Evolutionary conservation across 2,888 invertebrate genomes (phyloP), one percentile per base, ranked within the genome.

Genomic region (Phania funesta): DNA sequence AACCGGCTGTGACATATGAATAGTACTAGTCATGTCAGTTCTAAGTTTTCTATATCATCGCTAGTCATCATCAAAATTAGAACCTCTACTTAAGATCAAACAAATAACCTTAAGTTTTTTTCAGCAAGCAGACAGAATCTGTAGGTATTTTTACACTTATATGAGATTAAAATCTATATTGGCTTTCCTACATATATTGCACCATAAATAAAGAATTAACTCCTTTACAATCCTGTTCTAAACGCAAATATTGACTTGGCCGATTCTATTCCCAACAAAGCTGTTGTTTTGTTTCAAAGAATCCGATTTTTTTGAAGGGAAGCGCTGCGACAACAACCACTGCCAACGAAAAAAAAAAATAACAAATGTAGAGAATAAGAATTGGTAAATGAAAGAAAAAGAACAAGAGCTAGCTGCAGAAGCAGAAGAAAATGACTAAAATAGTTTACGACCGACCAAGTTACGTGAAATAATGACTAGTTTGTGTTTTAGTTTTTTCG

Each of bases 391-490:
- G 60, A 73, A 71, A 77, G n/a, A 67, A 16, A 7, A 26, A 54
- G 26, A 54, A 41, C 16, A 44, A 58, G 29, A 67, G 52, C 35
- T 60, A 60, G 16, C 58, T 52, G 52, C 60, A 75, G 16, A 67
- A 62, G 52, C 60, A 75, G 38, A 58, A 38, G 56, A 70, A 65
- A 78, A 70, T 74, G 64, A 58, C 78, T 78, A 85, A 85, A 86
- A 85, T 85, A 85, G 84, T 86, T 85, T 86, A 84, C 84, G 83
- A 83, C 84, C 83, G 83, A 83, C 84, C 81, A 85, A 80, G 84
- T 85, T 84, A 83, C 84, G 83, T 82, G 83, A 83, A 85, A 85
- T 86, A 85, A 85, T 85, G 85, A 85, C 84, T 85, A 84, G 84
- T 84, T 85, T 85, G 70, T 82, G 78, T 78, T 71, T 74, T 74